A percentile compares a stretch with the other conserved stretches of the same genome.
Conservation (phyloP, 2,797 vertebrate species). For the Sebastolobus altivelis region DNA sequence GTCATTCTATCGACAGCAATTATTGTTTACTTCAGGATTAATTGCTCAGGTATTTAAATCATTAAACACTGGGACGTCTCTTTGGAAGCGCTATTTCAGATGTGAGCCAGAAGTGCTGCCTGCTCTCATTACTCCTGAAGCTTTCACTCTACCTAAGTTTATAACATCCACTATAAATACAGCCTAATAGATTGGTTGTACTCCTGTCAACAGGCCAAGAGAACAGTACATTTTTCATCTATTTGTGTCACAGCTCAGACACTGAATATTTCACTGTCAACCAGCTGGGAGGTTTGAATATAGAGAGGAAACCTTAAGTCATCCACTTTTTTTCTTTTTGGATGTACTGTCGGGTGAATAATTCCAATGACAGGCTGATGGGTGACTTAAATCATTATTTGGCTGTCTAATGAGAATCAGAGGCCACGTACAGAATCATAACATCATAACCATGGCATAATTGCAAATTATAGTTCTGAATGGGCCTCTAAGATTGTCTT, state of each 20-base stretch:
- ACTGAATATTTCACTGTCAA: slow-evolving; percentile 27
- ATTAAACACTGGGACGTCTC: slow-evolving; percentile 1
- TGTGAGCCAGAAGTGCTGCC: background rate
- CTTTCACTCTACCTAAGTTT: slow-evolving; percentile 17
- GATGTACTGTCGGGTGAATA: slow-evolving; percentile 45
- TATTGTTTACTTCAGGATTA: slow-evolving; percentile 36
- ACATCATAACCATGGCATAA: slow-evolving; percentile 66
- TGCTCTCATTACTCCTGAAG: slow-evolving; percentile 19
- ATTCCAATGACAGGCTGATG: slow-evolving; percentile 66
- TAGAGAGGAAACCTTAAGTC: slow-evolving; percentile 25
- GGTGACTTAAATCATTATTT: slow-evolving; percentile 70
- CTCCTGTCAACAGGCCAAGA: slow-evolving; percentile 27
- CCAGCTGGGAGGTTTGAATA: slow-evolving; percentile 28
- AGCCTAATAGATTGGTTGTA: slow-evolving; percentile 22
- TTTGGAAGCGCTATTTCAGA: slow-evolving; percentile 10
- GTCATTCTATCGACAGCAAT: slow-evolving; percentile 22
- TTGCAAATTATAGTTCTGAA: slow-evolving; percentile 69
- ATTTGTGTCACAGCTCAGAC: slow-evolving; percentile 19
- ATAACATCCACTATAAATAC: slow-evolving; percentile 28
- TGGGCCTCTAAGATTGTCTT: slow-evolving; percentile 59
- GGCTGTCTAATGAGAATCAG: slow-evolving; percentile 46
- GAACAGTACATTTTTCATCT: slow-evolving; percentile 8
- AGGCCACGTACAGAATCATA: slow-evolving; percentile 66
- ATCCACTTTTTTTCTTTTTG: slow-evolving; percentile 7
- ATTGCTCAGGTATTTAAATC: slow-evolving; percentile 19